A percentile compares a stretch with the other conserved stretches of the same genome.
phyloP scores from a whole-genome alignment of 2,797 vertebrate species.

The Sarcophilus harrisii region DNA sequence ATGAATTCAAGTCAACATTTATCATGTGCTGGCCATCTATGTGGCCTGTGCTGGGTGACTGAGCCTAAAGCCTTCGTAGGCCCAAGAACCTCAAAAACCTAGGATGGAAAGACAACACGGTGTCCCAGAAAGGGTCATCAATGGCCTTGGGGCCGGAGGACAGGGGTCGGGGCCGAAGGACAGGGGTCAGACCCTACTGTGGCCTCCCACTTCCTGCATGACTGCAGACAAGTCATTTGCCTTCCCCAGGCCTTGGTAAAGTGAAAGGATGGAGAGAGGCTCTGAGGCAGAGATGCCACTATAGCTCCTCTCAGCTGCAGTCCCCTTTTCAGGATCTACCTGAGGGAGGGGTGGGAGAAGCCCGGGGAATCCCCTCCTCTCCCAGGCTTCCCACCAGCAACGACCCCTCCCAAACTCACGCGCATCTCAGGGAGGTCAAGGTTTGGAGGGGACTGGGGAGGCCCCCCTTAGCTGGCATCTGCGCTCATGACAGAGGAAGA shows the following conservation, averaged over 20 bases:
- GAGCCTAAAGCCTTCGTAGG: not conserved
- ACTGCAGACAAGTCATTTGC: not conserved
- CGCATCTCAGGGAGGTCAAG: not conserved
- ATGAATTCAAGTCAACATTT: not conserved
- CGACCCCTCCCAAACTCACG: not conserved
- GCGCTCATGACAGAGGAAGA: not conserved
- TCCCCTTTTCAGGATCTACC: not conserved
- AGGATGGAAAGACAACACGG: not conserved
- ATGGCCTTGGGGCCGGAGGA: not conserved
- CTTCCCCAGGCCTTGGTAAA: not conserved
- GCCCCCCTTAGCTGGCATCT: not conserved
- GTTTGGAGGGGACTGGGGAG: not conserved
- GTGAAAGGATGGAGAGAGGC: not conserved
- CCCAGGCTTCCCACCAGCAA: not conserved
- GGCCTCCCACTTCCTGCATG: not conserved
- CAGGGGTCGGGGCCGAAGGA: not conserved
- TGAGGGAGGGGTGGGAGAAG: not conserved
- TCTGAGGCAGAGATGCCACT: not conserved
- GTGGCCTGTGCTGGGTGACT: not conserved
- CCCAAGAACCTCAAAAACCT: not conserved
- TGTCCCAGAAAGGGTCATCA: not conserved
- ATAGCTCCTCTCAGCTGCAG: too few species aligned
- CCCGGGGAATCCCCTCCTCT: not conserved
- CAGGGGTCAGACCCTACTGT: not conserved
- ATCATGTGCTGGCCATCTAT: not conserved